phyloP scores from a whole-genome alignment of 2,797 vertebrate species.

The Scolopax rusticola region DNA sequence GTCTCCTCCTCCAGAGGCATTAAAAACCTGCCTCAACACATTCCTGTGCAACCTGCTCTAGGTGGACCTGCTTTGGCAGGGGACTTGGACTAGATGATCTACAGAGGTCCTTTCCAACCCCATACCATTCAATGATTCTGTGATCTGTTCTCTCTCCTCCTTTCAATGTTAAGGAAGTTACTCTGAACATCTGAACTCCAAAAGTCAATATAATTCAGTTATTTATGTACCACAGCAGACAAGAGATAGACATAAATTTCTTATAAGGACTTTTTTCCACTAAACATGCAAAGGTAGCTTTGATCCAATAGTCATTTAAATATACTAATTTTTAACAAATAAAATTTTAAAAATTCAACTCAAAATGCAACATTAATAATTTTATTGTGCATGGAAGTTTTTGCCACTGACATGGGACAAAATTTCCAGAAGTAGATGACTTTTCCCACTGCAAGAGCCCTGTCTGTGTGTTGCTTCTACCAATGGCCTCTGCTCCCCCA shows the following conservation, averaged over 20 bases:
- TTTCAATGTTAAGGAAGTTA: not conserved
- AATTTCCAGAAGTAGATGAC: not conserved
- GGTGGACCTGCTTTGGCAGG: no score
- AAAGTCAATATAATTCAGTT: not conserved
- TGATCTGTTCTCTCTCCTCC: not conserved
- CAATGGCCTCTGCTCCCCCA: not conserved
- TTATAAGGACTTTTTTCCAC: not conserved
- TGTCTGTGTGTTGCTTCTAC: not conserved
- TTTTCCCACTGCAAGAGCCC: not conserved
- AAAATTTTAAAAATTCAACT: not conserved
- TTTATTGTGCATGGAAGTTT: not conserved
- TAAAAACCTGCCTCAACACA: no score
- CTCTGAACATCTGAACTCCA: not conserved
- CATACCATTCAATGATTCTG: no score
- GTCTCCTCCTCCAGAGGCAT: no score
- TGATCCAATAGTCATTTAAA: not conserved
- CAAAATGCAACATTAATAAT: not conserved
- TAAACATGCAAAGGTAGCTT: not conserved
- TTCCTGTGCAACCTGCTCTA: no score
- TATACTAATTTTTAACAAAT: not conserved
- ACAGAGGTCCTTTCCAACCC: no score
- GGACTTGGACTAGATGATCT: no score
- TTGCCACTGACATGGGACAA: not conserved
- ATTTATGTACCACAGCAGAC: not conserved
- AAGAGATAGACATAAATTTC: not conserved